Evolutionary conservation across 1,140 invertebrate species (phyloP).

Genomic region (Bombus consobrinus): DNA sequence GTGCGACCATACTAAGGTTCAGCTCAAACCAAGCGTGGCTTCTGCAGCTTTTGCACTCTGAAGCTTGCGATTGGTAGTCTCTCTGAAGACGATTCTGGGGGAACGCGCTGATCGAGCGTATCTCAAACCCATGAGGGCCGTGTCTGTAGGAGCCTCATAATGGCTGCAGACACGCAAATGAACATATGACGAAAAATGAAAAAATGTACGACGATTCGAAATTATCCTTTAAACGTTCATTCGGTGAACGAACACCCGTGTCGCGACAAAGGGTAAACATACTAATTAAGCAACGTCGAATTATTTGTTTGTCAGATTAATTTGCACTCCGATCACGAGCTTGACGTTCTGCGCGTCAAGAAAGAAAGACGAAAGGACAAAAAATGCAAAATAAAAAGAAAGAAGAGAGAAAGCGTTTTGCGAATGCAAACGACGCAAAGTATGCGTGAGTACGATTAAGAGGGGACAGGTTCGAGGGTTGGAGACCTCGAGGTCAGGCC

Average conservation of each 20-base stretch:
- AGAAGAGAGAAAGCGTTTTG: not conserved
- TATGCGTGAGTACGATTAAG: conserved; percentile 23
- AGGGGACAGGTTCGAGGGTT: not conserved
- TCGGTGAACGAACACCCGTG: not conserved
- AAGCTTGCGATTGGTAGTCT: no score
- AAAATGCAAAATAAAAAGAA: not conserved
- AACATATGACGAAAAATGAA: no score
- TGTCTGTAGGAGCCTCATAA: no score
- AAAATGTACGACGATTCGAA: not conserved
- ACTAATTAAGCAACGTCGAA: conserved; percentile 16
- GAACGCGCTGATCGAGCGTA: no score
- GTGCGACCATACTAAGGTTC: no score
- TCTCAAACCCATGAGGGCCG: no score
- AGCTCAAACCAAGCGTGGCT: no score
- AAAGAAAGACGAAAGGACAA: no score
- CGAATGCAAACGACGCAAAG: not conserved
- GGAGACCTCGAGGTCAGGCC: not conserved
- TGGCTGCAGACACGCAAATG: no score
- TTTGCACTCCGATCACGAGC: not conserved
- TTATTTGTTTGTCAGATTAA: conserved; percentile 24
- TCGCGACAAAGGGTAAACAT: conserved; percentile 34
- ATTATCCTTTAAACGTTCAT: conserved; percentile 6
- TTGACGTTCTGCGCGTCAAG: not conserved
- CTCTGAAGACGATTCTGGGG: no score
- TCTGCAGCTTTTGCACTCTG: no score